These are phyloP conservation scores for Oscheius sp. DNA, from an alignment of 2,888 invertebrate species.

Conservation along the genomic window DNA sequence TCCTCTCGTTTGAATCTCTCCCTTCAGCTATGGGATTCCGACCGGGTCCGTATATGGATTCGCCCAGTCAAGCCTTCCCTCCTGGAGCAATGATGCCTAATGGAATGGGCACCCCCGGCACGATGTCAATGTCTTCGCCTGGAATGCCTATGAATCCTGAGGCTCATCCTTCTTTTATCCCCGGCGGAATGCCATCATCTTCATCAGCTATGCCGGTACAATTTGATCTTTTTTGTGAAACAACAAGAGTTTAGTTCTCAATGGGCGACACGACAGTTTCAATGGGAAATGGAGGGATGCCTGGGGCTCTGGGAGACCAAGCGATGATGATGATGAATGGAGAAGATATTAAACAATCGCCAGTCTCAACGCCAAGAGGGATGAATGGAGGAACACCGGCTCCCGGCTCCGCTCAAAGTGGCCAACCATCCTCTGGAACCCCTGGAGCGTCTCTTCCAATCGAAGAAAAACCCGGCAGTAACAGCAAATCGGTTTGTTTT, in stretches of 20 bases:
- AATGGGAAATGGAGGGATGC: constrained; percentile 27
- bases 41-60: constrained; percentile 43
- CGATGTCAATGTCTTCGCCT: constrained; percentile 57
- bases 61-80: constrained; percentile 40
- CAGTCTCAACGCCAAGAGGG: constrained; percentile 48
- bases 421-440: constrained; percentile 22
- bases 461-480: constrained; percentile 29
- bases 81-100: constrained; percentile 56
- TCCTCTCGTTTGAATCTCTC: neutral
- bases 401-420: constrained; percentile 48
- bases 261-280: constrained; percentile 47
- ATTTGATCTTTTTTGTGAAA: neutral
- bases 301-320: neutral
- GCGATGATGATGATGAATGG: constrained; percentile 34
- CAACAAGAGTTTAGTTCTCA: constrained; percentile 32
- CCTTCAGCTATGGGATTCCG: constrained; percentile 23
- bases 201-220: constrained; percentile 38
- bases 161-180: constrained; percentile 21
- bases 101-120: constrained; percentile 45
- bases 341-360: constrained; percentile 48
- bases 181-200: constrained; percentile 36
- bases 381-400: constrained; percentile 44
- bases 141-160: constrained; percentile 38
- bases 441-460: constrained; percentile 1
- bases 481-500: constrained; percentile 27